Base-by-base conservation (phyloP, 2,797 vertebrate species). In the Bryconaethiops microstoma region DNA sequence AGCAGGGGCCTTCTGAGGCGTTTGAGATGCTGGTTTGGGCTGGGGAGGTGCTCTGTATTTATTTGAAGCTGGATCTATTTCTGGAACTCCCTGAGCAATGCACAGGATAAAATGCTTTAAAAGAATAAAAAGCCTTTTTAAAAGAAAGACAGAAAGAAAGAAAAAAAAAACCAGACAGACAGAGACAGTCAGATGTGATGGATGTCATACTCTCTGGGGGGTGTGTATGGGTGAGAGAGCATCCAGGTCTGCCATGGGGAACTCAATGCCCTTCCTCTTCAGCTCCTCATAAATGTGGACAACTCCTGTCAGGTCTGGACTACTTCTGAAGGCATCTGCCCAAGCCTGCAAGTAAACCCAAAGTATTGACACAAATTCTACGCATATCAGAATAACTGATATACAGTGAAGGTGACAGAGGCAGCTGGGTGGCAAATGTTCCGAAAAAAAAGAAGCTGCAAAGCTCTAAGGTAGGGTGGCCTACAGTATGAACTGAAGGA, bases 241-340 rank as follows among this genome's bases (percentile, higher is more conserved):
- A 1, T 99, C 98, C 65, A 98, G 92, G 85, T 99, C 97, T 1
- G 97, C 97, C 96, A 97, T 97, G 35, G 98, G 98, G 86, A 99
- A 99, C 90, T 99, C 98, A 0, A 98, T 85, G 63, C 98, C 98
- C 92, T 98, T 99, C 90, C 97, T 96, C 92, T 99, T 99, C 86
- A 99, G 94, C 23, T 99, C 98, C 90, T 99, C 98, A 17, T 99
- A 99, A 89, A 97, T 97, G 79, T 99, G 97, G 74, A 99, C 98
- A 0, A 99, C 98, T 2, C 98, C 98, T 0, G 97, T 99, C 79
- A 99, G 95, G 91, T 99, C 97, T 1, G 98, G 97, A 82, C 97
- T 96, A 83, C 98, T 99, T 82, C 98, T 95, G 88, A 99, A 99
- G 42, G 98, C 98, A 67, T 99, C 98, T 0, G 98, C 98, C 98